Percentiles rank a stretch among this genome's conserved stretches.
Conservation (phyloP, 2,113 vertebrate genomes). For the Tylochromis polylepis region DNA sequence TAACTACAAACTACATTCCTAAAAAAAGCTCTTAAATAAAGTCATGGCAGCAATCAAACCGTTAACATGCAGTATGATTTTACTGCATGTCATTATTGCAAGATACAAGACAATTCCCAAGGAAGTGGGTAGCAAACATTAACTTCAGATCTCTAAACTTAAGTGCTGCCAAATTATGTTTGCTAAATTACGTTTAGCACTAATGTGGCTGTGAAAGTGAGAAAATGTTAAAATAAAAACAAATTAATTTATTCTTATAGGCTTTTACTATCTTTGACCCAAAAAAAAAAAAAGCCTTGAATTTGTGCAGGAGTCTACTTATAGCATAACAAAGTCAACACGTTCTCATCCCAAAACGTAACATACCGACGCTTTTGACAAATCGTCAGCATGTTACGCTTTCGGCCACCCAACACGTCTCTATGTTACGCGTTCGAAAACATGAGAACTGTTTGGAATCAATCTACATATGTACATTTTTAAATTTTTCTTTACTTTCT, state of each 20-base stretch:
- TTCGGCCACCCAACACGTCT: no score
- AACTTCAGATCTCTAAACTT: background rate
- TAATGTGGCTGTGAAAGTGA: background rate
- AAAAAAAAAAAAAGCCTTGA: background rate
- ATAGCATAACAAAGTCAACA: no score
- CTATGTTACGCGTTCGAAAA: no score
- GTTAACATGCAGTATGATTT: background rate
- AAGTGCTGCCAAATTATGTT: background rate
- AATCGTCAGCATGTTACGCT: no score
- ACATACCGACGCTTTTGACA: no score
- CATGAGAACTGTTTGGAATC: no score
- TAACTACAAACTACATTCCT: background rate
- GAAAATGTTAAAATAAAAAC: background rate
- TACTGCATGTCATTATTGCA: background rate
- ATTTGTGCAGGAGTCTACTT: background rate
- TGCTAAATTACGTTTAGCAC: background rate
- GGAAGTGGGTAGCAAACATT: background rate
- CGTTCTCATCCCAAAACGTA: no score
- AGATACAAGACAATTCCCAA: background rate
- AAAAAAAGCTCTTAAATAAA: background rate
- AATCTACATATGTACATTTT: no score
- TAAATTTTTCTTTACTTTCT: no score
- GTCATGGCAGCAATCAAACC: background rate
- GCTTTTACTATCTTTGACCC: background rate
- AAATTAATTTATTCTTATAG: background rate